Base-by-base conservation (phyloP, 2,113 vertebrate genomes). In the Corythornis cristatus region DNA sequence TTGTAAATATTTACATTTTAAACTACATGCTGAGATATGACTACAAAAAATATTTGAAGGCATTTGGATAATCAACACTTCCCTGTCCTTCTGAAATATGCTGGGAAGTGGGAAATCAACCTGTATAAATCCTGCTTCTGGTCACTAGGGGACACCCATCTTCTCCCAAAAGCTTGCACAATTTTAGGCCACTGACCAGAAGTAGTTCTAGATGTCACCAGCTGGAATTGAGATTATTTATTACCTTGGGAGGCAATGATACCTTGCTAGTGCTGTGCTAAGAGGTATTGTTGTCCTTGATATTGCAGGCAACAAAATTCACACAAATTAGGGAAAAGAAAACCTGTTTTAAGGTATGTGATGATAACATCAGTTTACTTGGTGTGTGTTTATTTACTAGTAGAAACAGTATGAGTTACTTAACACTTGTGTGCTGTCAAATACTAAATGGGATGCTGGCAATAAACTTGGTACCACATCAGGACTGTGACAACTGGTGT, bases 321-420 rank as follows among this genome's bases (percentile, higher is more conserved):
- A 93, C 56, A 64, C 53, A 82, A 76, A 83, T 67, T 84, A 74
- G 67, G 84, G 64, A 2, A 12, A 15, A 51, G 62, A 73, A 83
- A 62, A 95, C 89, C 91, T 97, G 94, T 92, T 95, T 96, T 95
- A 95, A 97, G 85, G 86, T 86, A 74, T 88, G 70, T 73, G 61
- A 84, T 76, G 74, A 85, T 65, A 93, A 91, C 88, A 93, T 92
- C 75, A 96, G 64, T 91, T 95, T 93, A 94, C 72, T 94, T 95
- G 93, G 86, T 89, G 83, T 94, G 75, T 96, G 77, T 88, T 90
- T 95, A 81, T 95, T 91, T 95, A 89, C 82, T 58, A 12, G 35
- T 66, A 80, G 62, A 89, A 90, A 45, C 74, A 86, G 58, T 65
- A 73, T 51, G 25, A 81, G 43, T 90, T 96, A 86, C 43, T 88